phyloP scores from a whole-genome alignment of 2,113 vertebrate species.

The Plestiodon gilberti region DNA sequence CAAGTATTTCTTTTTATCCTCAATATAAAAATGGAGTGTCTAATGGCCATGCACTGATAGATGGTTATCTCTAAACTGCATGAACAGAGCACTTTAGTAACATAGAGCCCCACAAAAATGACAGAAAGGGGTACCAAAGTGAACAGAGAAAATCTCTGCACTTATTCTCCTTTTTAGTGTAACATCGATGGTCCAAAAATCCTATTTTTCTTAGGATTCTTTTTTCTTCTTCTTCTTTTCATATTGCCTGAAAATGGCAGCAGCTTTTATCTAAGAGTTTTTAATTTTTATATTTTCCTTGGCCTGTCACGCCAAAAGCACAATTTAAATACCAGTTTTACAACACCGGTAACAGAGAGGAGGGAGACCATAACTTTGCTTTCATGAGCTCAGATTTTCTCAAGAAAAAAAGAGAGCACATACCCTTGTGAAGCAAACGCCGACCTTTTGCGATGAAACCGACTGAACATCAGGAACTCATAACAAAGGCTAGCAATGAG shows the following conservation, averaged over 20 bases:
- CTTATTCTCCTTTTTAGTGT: constrained; percentile 45
- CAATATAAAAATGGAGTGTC: constrained; percentile 53
- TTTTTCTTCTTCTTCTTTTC: not conserved
- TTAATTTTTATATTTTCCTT: constrained; percentile 46
- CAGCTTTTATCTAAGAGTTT: constrained; percentile 37
- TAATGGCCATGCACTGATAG: constrained; percentile 48
- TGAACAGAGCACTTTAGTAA: constrained; percentile 55
- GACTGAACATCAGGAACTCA: not conserved
- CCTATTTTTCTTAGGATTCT: constrained; percentile 2
- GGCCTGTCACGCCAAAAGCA: constrained; percentile 29
- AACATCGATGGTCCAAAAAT: constrained; percentile 48
- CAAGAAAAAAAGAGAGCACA: constrained; percentile 9
- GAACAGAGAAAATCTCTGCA: constrained; percentile 37
- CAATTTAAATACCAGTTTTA: constrained; percentile 50
- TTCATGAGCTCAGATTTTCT: constrained; percentile 29
- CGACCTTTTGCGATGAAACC: not conserved
- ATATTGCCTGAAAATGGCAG: constrained; percentile 16
- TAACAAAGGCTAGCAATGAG: no score
- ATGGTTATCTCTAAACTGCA: constrained; percentile 36
- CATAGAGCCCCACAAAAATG: constrained; percentile 68
- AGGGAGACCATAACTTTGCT: constrained; percentile 28
- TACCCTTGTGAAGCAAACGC: not conserved
- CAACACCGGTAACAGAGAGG: constrained; percentile 20
- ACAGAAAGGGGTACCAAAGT: constrained; percentile 42
- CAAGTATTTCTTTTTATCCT: constrained; percentile 9